Conservation (phyloP, 2,797 vertebrate species). For the Sphaeramia orbicularis region DNA sequence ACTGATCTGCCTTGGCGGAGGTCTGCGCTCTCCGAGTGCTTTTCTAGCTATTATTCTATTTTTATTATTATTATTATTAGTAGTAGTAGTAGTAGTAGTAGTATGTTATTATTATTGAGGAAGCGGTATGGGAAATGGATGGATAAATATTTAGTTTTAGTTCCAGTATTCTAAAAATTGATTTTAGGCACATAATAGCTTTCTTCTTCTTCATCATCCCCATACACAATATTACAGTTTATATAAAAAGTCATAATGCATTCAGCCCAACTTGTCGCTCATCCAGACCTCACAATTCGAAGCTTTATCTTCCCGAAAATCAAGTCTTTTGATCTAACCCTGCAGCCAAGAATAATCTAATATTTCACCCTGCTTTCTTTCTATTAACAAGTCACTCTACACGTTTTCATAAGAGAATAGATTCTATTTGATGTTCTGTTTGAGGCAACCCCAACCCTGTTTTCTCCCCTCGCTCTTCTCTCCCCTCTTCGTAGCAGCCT, state of each 20-base stretch:
- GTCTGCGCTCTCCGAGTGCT: no score
- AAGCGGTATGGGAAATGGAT: no score
- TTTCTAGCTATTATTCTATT: no score
- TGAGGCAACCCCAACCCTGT: constrained; percentile 21
- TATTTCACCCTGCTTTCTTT: constrained; percentile 43
- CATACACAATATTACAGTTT: neutral
- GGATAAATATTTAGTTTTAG: no score
- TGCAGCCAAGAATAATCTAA: constrained; percentile 39
- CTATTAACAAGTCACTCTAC: constrained; percentile 44
- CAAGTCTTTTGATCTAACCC: constrained; percentile 55
- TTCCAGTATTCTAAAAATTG: neutral
- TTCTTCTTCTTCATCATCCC: no score
- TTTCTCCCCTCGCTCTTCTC: constrained; percentile 21
- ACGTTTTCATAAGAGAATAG: constrained; percentile 39
- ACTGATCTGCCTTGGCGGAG: no score
- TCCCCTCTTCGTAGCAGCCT: constrained; percentile 44
- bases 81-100: no score
- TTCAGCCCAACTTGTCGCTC: constrained; percentile 22
- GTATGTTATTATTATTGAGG: no score
- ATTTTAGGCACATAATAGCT: neutral
- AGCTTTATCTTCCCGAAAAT: constrained; percentile 36
- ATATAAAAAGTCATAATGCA: constrained; percentile 8
- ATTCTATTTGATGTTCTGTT: constrained; percentile 67
- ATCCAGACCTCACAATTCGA: constrained; percentile 38
- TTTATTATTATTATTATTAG: no score